phyloP scores from a whole-genome alignment of 2,797 vertebrate genomes.

The Chelon auratus region DNA sequence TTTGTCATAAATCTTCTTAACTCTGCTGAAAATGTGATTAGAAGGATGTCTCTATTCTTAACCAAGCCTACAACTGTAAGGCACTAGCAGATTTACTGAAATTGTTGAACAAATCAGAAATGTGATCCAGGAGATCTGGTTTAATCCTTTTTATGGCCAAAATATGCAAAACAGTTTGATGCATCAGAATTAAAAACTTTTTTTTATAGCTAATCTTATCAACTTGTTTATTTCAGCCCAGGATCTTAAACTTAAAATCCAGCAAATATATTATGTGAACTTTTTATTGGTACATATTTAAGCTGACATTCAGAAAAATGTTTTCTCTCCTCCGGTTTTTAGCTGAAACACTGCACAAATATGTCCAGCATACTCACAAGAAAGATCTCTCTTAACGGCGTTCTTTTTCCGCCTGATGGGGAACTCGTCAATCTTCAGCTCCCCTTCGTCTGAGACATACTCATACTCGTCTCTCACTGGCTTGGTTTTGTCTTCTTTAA shows the following conservation, averaged over 20 bases:
- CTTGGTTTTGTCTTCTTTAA: slow-evolving; percentile 97
- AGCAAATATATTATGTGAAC: neutral
- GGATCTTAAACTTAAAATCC: too few species aligned
- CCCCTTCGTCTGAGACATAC: slow-evolving; percentile 97
- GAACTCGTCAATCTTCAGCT: slow-evolving; percentile 98
- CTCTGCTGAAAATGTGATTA: too few species aligned
- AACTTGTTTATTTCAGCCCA: too few species aligned
- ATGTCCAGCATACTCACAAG: slow-evolving; percentile 88
- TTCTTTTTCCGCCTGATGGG: slow-evolving; percentile 98
- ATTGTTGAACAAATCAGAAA: neutral
- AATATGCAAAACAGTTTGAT: neutral
- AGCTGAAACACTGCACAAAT: slow-evolving; percentile 14
- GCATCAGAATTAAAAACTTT: neutral
- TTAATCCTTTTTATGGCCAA: neutral
- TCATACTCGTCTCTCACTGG: slow-evolving; percentile 97
- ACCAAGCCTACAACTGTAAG: neutral
- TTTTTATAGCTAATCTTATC: neutral
- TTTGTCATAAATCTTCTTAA: too few species aligned
- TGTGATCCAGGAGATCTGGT: slow-evolving; percentile 1
- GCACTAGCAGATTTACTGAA: neutral
- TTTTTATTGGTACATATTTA: neutral
- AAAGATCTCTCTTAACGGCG: slow-evolving; percentile 92
- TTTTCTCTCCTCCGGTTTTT: neutral
- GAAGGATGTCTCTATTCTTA: neutral
- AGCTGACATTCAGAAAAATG: neutral